Evolutionary conservation across 2,888 invertebrate genomes (phyloP).

Genomic region (Trichopria drosophilae): DNA sequence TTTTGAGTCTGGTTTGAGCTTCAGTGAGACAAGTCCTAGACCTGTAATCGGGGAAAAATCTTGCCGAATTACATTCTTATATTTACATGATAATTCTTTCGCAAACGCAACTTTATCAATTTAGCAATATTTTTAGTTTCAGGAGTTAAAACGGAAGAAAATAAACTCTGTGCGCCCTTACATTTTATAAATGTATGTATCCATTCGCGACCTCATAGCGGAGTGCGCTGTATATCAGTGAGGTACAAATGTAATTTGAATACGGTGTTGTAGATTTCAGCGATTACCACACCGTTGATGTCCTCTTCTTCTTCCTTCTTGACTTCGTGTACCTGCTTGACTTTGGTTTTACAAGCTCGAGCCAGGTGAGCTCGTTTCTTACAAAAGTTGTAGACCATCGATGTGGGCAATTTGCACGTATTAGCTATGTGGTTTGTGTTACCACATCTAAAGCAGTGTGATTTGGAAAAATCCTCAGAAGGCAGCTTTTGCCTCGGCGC

Average conservation of each 20-base stretch:
- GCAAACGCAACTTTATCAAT: slow-evolving; percentile 17
- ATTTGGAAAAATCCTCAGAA: background rate
- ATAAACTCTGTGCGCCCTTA: background rate
- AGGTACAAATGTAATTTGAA: slow-evolving; percentile 32
- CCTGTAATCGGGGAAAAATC: slow-evolving; percentile 20
- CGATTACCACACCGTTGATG: slow-evolving; percentile 6
- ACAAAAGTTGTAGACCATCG: background rate
- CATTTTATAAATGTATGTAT: slow-evolving; percentile 26
- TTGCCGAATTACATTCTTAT: slow-evolving; percentile 9
- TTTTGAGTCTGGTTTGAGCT: slow-evolving; percentile 24
- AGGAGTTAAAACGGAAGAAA: background rate
- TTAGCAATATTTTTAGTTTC: background rate
- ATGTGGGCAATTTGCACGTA: background rate
- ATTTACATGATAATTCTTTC: slow-evolving; percentile 9
- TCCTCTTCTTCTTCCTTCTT: slow-evolving; percentile 24
- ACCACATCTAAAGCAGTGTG: slow-evolving; percentile 1
- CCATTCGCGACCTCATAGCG: slow-evolving; percentile 37
- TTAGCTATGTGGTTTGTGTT: slow-evolving; percentile 1
- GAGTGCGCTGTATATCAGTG: slow-evolving; percentile 27
- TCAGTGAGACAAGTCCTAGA: slow-evolving; percentile 23
- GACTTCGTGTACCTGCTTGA: no score
- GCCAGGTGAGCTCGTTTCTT: background rate
- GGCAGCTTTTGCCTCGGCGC: background rate
- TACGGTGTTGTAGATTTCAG: background rate
- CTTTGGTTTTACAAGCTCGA: slow-evolving; percentile 21